Evolutionary conservation across 1,140 invertebrate genomes (phyloP).

Genomic region (Zaprionus capensis): DNA sequence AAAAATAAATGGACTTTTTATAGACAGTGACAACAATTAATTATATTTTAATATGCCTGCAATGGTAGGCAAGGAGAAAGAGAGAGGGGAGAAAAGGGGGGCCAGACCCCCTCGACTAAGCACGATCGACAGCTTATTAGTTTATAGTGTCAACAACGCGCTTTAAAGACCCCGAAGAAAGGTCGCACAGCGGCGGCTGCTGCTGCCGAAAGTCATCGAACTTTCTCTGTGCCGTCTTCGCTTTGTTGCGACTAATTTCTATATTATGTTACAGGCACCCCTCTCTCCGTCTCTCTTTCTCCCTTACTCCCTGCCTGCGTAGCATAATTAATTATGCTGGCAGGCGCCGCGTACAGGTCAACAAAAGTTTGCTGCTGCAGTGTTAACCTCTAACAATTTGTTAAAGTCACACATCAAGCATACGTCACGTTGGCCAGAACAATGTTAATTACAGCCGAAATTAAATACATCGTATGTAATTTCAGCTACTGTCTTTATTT

Average conservation of each 20-base stretch:
- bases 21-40: constrained; percentile 83
- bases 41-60: constrained; percentile 79
- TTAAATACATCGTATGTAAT: constrained; percentile 35
- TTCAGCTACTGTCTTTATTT: constrained; percentile 49
- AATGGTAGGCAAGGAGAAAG: constrained; percentile 10
- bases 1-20: constrained; percentile 78
- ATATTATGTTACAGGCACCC: constrained; percentile 71
- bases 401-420: constrained; percentile 23
- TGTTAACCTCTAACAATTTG: constrained; percentile 29
- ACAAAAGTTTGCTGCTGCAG: constrained; percentile 19
- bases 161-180: constrained; percentile 68
- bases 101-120: constrained; percentile 5
- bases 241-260: constrained; percentile 69
- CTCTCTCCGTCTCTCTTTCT: neutral
- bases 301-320: neutral
- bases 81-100: neutral
- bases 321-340: constrained; percentile 48
- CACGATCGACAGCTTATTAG: constrained; percentile 72
- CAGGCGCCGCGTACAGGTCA: neutral
- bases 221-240: constrained; percentile 62
- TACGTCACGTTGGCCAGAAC: constrained; percentile 33
- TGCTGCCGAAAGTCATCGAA: constrained; percentile 70
- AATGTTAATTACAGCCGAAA: constrained; percentile 35
- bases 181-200: constrained; percentile 46
- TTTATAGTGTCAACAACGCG: constrained; percentile 80